Percentiles rank a stretch among this genome's conserved stretches.
phyloP scores from a whole-genome alignment of 2,113 vertebrate species.

The Corythaeola cristata region DNA sequence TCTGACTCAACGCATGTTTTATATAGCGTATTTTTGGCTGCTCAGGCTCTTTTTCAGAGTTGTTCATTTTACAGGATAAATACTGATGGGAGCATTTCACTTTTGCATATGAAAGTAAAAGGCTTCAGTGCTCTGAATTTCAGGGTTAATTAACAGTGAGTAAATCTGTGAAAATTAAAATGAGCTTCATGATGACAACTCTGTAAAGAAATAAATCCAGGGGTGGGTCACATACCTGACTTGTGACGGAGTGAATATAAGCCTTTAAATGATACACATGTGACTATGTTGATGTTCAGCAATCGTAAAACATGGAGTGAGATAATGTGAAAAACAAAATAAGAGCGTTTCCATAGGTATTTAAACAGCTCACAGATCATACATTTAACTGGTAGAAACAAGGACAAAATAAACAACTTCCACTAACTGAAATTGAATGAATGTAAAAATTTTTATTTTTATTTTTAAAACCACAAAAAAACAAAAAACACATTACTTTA shows the following conservation, averaged over 20 bases:
- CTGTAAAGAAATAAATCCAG: background rate
- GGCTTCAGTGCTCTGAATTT: background rate
- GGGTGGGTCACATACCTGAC: background rate
- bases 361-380: background rate
- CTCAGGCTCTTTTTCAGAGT: background rate
- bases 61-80: slow-evolving; percentile 16
- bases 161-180: background rate
- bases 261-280: background rate
- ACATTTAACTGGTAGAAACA: background rate
- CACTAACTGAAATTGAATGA: background rate
- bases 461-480: background rate
- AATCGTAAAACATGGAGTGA: background rate
- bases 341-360: fast-evolving
- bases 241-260: background rate
- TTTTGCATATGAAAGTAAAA: background rate
- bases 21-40: background rate
- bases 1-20: slow-evolving; percentile 38
- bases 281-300: background rate
- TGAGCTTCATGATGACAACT: background rate
- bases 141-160: background rate
- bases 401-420: background rate
- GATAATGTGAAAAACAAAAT: background rate
- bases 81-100: background rate
- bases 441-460: background rate
- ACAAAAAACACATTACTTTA: background rate